Conservation (phyloP, 2,797 vertebrate species). For the Denticeps clupeoides region DNA sequence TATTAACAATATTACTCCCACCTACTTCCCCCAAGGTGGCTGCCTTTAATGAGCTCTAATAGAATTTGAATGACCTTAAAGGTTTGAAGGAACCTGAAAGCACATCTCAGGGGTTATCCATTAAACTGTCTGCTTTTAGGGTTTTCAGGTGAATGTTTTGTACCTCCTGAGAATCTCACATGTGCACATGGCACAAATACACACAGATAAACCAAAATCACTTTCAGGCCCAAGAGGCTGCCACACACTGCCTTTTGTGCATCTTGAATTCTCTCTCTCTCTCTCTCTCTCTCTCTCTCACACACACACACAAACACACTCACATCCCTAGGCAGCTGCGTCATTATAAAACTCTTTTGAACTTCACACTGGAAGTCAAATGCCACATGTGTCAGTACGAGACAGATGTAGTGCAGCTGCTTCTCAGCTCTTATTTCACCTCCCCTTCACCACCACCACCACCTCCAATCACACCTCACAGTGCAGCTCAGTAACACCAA, state of each 20-base stretch:
- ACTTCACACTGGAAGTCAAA: slow-evolving; percentile 68
- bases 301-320: slow-evolving; percentile 19
- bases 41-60: slow-evolving; percentile 48
- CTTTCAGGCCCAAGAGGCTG: too few species aligned
- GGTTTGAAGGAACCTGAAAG: too few species aligned
- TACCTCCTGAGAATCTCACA: too few species aligned
- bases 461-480: slow-evolving; percentile 2
- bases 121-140: too few species aligned
- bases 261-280: too few species aligned
- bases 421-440: slow-evolving; percentile 49
- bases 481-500: not conserved
- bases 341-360: slow-evolving; percentile 69
- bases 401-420: slow-evolving; percentile 71
- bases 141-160: slow-evolving; percentile 43
- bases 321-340: slow-evolving; percentile 54
- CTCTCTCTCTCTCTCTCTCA: slow-evolving; percentile 1
- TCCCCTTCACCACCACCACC: slow-evolving; percentile 7
- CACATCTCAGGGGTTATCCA: too few species aligned
- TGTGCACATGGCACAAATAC: too few species aligned
- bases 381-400: slow-evolving; percentile 63
- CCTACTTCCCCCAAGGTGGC: slow-evolving; percentile 41
- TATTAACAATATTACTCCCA: slow-evolving; percentile 36
- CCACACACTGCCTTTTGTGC: too few species aligned
- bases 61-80: slow-evolving; percentile 43
- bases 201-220: too few species aligned